Evolutionary conservation across 2,797 vertebrate genomes (phyloP).

Genomic region (Coreius guichenoti): DNA sequence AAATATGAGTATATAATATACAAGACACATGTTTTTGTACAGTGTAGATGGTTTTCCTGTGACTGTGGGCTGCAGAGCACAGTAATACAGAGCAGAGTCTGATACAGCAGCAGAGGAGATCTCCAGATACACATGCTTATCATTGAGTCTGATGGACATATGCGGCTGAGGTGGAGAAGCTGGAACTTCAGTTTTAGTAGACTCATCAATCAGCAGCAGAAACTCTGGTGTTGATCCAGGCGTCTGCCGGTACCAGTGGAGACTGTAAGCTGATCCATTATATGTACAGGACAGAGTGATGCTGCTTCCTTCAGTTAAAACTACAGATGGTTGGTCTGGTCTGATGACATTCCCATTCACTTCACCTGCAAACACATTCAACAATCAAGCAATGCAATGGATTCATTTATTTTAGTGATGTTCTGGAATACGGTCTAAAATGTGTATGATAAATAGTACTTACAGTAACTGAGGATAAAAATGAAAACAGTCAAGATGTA

Average conservation of each 20-base stretch:
- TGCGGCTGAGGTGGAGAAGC: background rate
- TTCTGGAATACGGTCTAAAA: too few species aligned
- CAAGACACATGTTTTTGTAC: slow-evolving; percentile 7
- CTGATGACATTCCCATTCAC: background rate
- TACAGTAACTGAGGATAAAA: background rate
- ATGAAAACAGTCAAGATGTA: background rate
- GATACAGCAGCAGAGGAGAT: background rate
- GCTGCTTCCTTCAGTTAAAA: slow-evolving; percentile 8
- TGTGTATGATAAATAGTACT: too few species aligned
- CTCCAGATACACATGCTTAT: slow-evolving; percentile 14
- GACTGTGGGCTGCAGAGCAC: slow-evolving; percentile 37
- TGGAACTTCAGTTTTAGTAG: background rate
- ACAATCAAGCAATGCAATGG: background rate
- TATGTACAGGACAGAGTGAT: slow-evolving; percentile 33
- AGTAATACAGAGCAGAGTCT: slow-evolving; percentile 33
- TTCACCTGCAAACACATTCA: background rate
- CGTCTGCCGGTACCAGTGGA: slow-evolving; percentile 47
- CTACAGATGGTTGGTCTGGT: background rate
- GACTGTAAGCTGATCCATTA: background rate
- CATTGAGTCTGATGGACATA: slow-evolving; percentile 11
- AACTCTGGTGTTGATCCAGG: slow-evolving; percentile 42
- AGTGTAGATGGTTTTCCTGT: background rate
- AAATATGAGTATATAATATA: background rate
- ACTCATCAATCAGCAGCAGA: slow-evolving; percentile 21
- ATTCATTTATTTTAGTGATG: background rate